Percentiles rank a stretch among this genome's conserved stretches.
Conservation (phyloP, 2,888 invertebrate genomes). For the Lacanobia oleracea region DNA sequence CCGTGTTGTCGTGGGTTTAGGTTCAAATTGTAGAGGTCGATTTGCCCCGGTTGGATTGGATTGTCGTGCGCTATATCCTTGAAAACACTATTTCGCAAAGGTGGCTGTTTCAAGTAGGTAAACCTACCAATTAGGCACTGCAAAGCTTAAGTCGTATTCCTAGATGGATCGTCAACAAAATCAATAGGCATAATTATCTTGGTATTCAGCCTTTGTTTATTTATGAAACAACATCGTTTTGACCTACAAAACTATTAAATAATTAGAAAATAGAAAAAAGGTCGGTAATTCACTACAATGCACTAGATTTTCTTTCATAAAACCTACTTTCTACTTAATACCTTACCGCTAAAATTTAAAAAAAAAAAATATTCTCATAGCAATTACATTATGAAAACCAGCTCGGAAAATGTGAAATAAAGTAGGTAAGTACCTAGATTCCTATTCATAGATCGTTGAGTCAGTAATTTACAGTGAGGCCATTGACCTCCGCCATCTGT, state of each 20-base stretch:
- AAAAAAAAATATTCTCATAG: neutral
- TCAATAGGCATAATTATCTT: neutral
- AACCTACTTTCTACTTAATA: neutral
- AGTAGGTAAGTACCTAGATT: conserved; percentile 34
- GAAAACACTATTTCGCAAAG: neutral
- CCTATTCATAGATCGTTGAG: conserved; percentile 69
- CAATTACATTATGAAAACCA: conserved; percentile 12
- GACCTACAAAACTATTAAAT: neutral
- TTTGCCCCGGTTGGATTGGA: neutral
- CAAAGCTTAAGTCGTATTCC: too few species aligned
- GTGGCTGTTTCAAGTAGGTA: neutral
- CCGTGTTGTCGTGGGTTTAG: neutral
- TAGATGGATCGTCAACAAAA: neutral
- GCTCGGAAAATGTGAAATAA: conserved; percentile 38
- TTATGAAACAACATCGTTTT: too few species aligned
- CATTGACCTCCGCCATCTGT: conserved; percentile 71
- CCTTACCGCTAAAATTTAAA: neutral
- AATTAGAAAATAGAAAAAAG: too few species aligned
- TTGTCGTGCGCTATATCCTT: neutral
- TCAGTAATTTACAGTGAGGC: conserved; percentile 72
- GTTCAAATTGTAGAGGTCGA: neutral
- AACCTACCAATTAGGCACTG: neutral
- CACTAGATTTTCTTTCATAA: neutral
- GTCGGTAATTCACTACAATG: neutral
- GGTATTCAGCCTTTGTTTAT: neutral